Evolutionary conservation across 2,888 invertebrate genomes (phyloP).

Genomic region (Argynnis bischoffii): DNA sequence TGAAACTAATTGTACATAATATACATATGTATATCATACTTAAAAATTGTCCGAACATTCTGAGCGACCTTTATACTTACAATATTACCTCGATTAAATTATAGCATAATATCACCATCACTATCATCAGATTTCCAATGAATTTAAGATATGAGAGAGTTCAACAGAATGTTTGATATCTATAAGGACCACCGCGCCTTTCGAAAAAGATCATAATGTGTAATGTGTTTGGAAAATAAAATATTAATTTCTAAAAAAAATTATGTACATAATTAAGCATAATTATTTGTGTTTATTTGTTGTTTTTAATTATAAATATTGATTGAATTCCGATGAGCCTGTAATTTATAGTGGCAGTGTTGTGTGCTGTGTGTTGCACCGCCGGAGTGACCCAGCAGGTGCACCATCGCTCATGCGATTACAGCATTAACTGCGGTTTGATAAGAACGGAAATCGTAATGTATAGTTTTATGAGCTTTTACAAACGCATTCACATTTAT

Average conservation of each 20-base stretch:
- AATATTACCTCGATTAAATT: too few relatives aligned
- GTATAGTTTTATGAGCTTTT: constrained; percentile 36
- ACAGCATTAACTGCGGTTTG: constrained; percentile 27
- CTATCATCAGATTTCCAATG: too few relatives aligned
- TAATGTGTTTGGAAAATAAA: neutral
- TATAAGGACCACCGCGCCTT: too few relatives aligned
- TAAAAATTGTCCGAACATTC: too few relatives aligned
- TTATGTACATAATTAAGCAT: constrained; percentile 1
- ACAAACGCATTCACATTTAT: constrained; percentile 34
- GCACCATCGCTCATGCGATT: constrained; percentile 32
- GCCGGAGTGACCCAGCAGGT: constrained; percentile 6
- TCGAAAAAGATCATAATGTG: too few relatives aligned
- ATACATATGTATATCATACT: too few relatives aligned
- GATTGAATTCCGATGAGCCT: constrained; percentile 12
- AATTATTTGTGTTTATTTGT: neutral
- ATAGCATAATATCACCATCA: too few relatives aligned
- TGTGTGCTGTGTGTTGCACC: too few relatives aligned
- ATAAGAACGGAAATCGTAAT: constrained; percentile 37
- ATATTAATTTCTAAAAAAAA: neutral
- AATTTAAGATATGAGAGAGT: too few relatives aligned
- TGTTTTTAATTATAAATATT: constrained; percentile 11
- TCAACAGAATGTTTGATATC: too few relatives aligned
- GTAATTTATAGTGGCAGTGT: constrained; percentile 6
- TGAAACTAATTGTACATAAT: too few relatives aligned
- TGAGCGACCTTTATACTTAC: too few relatives aligned